phyloP scores from a whole-genome alignment of 2,888 invertebrate species.

The Linhomoeus sp. region DNA sequence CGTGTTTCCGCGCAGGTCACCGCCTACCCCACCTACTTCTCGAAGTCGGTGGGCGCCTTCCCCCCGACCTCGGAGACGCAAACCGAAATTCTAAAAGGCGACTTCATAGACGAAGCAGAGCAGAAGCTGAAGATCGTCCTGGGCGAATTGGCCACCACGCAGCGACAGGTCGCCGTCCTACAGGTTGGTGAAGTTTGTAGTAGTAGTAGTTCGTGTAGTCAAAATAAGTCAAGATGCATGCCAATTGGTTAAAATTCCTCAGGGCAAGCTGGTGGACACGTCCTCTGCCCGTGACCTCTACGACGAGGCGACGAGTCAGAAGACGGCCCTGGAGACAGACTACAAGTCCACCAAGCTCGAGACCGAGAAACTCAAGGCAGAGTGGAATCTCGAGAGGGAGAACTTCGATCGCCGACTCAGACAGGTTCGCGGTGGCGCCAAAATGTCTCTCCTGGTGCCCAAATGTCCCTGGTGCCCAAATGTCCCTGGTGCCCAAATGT shows the following conservation, averaged over 20 bases:
- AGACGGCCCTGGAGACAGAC: too few species aligned
- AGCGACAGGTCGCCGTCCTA: conserved; percentile 18
- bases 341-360: not conserved
- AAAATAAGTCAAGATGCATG: too few species aligned
- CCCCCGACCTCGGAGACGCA: not conserved
- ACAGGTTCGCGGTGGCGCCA: too few species aligned
- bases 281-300: not conserved
- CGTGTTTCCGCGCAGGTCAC: too few species aligned
- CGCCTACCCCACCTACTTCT: not conserved
- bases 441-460: too few species aligned
- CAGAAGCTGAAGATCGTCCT: conserved; percentile 14
- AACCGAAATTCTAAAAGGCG: conserved; percentile 8
- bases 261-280: not conserved
- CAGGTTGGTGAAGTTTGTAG: conserved; percentile 16
- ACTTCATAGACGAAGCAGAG: conserved; percentile 18
- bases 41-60: not conserved
- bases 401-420: too few species aligned
- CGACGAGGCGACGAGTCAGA: not conserved
- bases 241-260: too few species aligned
- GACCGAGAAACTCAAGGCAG: not conserved
- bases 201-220: not conserved
- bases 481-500: too few species aligned
- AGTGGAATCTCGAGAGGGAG: conserved; percentile 1
- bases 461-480: too few species aligned
- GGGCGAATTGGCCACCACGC: conserved; percentile 15